Conservation (phyloP, 2,888 invertebrate species). For the Nezara viridula region DNA sequence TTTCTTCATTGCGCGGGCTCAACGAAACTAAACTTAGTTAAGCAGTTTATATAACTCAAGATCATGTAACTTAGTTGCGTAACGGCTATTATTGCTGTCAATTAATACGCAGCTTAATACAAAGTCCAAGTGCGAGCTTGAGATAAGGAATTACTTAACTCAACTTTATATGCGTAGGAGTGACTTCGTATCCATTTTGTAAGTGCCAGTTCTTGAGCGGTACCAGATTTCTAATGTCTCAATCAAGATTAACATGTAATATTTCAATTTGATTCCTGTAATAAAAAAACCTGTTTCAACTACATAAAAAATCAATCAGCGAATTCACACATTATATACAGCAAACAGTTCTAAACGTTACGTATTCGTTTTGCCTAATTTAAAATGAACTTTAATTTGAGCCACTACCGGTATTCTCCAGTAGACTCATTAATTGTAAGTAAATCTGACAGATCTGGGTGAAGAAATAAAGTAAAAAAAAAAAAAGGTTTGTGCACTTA, state of each 20-base stretch:
- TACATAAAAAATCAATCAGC: not conserved
- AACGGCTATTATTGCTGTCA: constrained; percentile 1
- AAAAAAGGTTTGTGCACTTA: too few species aligned
- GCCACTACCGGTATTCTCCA: too few species aligned
- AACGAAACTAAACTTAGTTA: not conserved
- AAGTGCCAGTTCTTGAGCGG: not conserved
- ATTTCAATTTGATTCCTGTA: not conserved
- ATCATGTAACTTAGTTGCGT: not conserved
- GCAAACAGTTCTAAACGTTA: too few species aligned
- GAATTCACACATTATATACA: not conserved
- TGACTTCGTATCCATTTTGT: not conserved
- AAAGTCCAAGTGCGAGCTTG: not conserved
- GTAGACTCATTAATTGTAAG: too few species aligned
- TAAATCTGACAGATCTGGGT: too few species aligned
- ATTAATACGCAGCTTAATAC: constrained; percentile 34
- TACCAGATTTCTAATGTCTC: not conserved
- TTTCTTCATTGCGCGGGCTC: not conserved
- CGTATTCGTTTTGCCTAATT: too few species aligned
- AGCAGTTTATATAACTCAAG: not conserved
- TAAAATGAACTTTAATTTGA: too few species aligned
- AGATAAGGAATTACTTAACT: not conserved
- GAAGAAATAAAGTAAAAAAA: too few species aligned
- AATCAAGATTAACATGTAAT: not conserved
- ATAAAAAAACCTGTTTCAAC: not conserved
- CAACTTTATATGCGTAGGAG: constrained; percentile 22